These are phyloP conservation scores for Mirounga angustirostris DNA, from an alignment of 2,113 vertebrate species.

Conservation along the genomic window DNA sequence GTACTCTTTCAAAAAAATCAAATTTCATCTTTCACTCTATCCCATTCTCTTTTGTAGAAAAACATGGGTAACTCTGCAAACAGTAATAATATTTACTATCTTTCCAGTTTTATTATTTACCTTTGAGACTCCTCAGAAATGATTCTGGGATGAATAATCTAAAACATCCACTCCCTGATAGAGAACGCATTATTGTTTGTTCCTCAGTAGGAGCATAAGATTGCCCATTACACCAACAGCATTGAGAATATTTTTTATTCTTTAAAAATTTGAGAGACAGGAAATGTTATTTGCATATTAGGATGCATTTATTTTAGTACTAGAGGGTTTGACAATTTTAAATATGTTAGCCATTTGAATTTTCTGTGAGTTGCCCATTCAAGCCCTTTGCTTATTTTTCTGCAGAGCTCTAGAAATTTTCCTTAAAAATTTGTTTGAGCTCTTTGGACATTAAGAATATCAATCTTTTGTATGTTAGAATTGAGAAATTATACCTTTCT, in stretches of 20 bases:
- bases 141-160: background rate
- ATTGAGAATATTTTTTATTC: background rate
- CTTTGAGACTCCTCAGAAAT: background rate
- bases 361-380: background rate
- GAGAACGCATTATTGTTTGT: background rate
- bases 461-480: background rate
- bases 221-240: background rate
- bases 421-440: background rate
- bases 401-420: background rate
- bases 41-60: background rate
- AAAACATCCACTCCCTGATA: background rate
- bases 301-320: background rate
- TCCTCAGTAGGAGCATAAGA: background rate
- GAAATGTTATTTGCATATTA: background rate
- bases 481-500: background rate
- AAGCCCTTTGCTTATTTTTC: background rate
- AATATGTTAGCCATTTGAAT: background rate
- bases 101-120: background rate
- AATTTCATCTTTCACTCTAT: slow-evolving; percentile 11
- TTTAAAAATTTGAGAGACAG: background rate
- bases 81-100: background rate
- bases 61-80: background rate
- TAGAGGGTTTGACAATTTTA: background rate
- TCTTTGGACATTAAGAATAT: background rate
- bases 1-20: background rate